Percentiles rank a stretch among this genome's conserved stretches.
These are phyloP conservation scores for Tenrec ecaudatus DNA, from an alignment of 2,113 vertebrate genomes.

Conservation along the genomic window DNA sequence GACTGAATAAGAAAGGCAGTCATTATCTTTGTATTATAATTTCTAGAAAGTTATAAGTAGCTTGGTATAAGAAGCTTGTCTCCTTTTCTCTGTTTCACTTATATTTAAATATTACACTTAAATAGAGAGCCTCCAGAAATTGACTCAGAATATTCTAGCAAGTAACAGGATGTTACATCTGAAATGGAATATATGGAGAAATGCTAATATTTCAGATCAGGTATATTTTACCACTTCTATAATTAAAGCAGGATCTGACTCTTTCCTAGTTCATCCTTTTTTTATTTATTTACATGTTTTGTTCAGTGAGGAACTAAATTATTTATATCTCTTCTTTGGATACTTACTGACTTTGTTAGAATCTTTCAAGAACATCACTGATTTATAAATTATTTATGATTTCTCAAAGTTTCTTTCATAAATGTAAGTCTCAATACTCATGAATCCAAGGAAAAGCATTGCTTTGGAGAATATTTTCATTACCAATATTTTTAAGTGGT, in stretches of 20 bases:
- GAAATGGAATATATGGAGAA: constrained; percentile 21
- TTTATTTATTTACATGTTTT: constrained; percentile 77
- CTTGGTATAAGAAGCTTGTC: background rate
- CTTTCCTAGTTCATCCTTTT: constrained; percentile 48
- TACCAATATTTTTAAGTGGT: constrained; percentile 4
- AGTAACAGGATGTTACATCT: background rate
- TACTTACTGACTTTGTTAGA: constrained; percentile 79
- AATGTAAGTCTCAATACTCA: constrained; percentile 13
- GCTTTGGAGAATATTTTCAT: constrained; percentile 33
- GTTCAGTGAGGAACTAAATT: constrained; percentile 82
- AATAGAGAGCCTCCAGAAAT: constrained; percentile 35
- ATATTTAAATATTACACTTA: constrained; percentile 59
- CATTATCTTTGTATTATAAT: constrained; percentile 20
- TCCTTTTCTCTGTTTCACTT: constrained; percentile 29
- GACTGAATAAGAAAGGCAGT: background rate
- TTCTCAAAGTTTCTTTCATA: constrained; percentile 58
- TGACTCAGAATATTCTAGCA: background rate
- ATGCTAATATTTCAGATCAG: background rate
- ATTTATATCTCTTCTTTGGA: constrained; percentile 80
- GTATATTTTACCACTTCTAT: constrained; percentile 31
- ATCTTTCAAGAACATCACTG: constrained; percentile 60
- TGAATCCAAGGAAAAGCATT: background rate
- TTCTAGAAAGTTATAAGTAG: constrained; percentile 53
- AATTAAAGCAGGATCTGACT: constrained; percentile 63
- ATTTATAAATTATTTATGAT: constrained; percentile 77